These are phyloP conservation scores for Procavia capensis DNA, from an alignment of 2,113 vertebrate species.

Conservation along the genomic window DNA sequence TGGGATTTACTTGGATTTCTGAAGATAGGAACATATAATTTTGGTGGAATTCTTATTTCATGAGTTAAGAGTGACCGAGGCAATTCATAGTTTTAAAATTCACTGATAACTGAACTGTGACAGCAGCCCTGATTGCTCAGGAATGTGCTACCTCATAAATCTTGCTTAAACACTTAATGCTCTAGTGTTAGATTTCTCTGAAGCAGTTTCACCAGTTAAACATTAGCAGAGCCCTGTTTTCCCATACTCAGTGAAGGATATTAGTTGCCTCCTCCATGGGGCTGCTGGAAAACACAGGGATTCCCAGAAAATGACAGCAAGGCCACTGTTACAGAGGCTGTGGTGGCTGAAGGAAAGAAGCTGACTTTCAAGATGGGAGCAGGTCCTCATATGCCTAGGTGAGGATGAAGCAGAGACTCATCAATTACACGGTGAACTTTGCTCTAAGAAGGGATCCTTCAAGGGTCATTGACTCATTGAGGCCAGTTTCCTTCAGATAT, in stretches of 20 bases:
- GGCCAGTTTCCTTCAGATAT: not conserved
- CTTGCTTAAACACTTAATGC: not conserved
- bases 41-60: not conserved
- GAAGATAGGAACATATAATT: not conserved
- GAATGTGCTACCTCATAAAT: conserved; percentile 61
- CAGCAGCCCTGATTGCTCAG: not conserved
- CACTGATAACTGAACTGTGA: not conserved
- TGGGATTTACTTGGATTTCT: not conserved
- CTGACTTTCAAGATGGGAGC: not conserved
- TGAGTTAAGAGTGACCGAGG: not conserved
- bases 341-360: not conserved
- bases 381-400: not conserved
- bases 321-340: not conserved
- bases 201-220: conserved; percentile 32
- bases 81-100: not conserved
- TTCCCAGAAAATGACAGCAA: not conserved
- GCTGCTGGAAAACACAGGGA: not conserved
- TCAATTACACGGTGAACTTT: not conserved
- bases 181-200: conserved; percentile 6
- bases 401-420: not conserved
- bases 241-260: not conserved
- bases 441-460: not conserved
- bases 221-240: conserved; percentile 50
- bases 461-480: not conserved
- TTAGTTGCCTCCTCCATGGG: not conserved